These are phyloP conservation scores for Gracilinanus agilis DNA, from an alignment of 2,113 vertebrate genomes.

Conservation along the genomic window DNA sequence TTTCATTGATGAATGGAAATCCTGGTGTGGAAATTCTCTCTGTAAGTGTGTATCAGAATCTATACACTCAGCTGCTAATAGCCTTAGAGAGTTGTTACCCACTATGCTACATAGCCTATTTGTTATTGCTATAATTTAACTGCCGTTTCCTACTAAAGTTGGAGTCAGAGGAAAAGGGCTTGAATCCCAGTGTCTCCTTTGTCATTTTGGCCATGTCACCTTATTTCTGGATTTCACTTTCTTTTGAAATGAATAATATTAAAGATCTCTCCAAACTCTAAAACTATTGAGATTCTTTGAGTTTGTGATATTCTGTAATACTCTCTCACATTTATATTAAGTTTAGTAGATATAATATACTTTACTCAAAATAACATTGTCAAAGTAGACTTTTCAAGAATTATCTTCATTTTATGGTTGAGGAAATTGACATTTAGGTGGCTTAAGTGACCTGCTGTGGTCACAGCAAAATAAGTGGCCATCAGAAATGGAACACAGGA, in stretches of 20 bases:
- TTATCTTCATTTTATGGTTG: not conserved
- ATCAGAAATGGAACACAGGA: not conserved
- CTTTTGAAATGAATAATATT: not conserved
- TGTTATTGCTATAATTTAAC: not conserved
- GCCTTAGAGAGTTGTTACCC: not conserved
- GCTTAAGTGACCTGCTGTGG: not conserved
- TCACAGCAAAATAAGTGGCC: not conserved
- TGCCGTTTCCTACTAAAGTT: not conserved
- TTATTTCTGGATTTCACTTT: not conserved
- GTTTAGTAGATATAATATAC: not conserved
- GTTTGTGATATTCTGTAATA: not conserved
- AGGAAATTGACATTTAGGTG: not conserved
- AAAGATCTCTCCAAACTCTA: not conserved
- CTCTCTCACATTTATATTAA: not conserved
- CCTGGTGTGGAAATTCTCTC: not conserved
- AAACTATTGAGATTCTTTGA: not conserved
- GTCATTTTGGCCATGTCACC: too few species aligned
- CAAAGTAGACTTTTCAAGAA: not conserved
- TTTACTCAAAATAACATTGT: not conserved
- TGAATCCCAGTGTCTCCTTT: not conserved
- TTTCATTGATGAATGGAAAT: not conserved
- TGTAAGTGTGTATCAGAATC: not conserved
- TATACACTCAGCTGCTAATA: not conserved
- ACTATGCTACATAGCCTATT: not conserved
- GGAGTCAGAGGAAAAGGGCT: not conserved